Evolutionary conservation across 2,888 invertebrate species (phyloP), one percentile per base, ranked within the genome.

Genomic region (Yponomeuta malinellus): DNA sequence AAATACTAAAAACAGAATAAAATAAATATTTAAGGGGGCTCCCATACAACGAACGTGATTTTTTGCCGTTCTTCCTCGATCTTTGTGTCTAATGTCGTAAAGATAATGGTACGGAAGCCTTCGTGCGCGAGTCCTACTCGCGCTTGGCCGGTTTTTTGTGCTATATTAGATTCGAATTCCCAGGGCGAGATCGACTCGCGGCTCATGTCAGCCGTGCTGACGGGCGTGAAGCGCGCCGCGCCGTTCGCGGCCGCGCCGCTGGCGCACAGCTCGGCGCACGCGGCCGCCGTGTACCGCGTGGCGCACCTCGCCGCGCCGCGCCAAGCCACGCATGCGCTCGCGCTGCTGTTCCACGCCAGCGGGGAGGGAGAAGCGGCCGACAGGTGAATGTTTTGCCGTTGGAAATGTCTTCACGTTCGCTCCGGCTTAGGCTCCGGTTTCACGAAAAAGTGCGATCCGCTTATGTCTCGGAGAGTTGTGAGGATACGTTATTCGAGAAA

Each of bases 151-250:
- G 1, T 23, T 0, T 23, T 23, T 23, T 23, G 23, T 23, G 23
- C 23, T 23, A 23, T 23, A 23, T 23, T 23, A 23, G 23, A 59
- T 12, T 70, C 71, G 72, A 6, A 3, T 43, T 63, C 37, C 1
- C 79, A 91, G 92, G 96, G 96, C 0, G 96, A 96, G 71, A 95
- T 96, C 3, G 95, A 97, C 80, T 95, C 95, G 9, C 94, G 96
- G 68, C 93, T 97, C 80, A 95, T 97, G 95, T 94, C 95, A 31
- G 96, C 95, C 0, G 93, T 97, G 10, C 83, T 97, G 71, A 94
- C 95, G 3, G 97, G 97, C 0, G 96, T 97, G 1, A 96, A 96
- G 79, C 93, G 96, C 70, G 96, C 97, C 0, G 97, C 95, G 88
- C 97, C 97, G 0, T 97, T 95, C 89, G 96, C 97, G 0, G 95